Conservation (phyloP, 2,888 invertebrate genomes). For the Plebejus melissa region DNA sequence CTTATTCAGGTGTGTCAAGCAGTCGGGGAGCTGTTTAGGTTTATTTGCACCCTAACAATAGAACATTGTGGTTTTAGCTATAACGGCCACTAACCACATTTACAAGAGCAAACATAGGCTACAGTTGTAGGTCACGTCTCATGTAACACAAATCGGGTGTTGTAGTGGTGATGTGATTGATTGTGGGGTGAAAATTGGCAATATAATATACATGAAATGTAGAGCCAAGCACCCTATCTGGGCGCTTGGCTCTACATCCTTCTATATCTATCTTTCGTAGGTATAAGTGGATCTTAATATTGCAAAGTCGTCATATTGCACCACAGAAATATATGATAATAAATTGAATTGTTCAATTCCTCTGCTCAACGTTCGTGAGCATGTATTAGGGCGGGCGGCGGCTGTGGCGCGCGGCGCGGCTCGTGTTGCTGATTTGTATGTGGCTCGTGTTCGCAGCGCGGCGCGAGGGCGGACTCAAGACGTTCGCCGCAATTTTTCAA, state of each 20-base stretch:
- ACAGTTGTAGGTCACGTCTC: background rate
- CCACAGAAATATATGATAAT: background rate
- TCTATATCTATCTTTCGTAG: no score
- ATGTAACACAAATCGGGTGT: background rate
- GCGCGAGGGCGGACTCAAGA: constrained; percentile 62
- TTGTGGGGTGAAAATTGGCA: background rate
- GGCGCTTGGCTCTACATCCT: no score
- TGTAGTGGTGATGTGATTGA: background rate
- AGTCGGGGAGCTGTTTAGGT: background rate
- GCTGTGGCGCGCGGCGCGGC: constrained; percentile 33
- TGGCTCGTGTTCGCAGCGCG: constrained; percentile 56
- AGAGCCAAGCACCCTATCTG: no score
- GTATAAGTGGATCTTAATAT: background rate
- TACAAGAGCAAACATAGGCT: background rate
- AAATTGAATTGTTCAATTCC: constrained; percentile 19
- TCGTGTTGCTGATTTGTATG: constrained; percentile 66
- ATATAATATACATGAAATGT: background rate
- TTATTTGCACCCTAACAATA: background rate
- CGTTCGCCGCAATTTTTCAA: constrained; percentile 75
- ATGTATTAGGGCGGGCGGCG: constrained; percentile 30
- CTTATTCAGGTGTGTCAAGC: background rate
- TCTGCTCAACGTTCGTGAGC: constrained; percentile 6
- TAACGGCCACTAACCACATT: background rate
- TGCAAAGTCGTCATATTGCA: background rate
- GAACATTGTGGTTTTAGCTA: background rate